phyloP scores from a whole-genome alignment of 2,888 invertebrate species.

The Oscheius sp. region DNA sequence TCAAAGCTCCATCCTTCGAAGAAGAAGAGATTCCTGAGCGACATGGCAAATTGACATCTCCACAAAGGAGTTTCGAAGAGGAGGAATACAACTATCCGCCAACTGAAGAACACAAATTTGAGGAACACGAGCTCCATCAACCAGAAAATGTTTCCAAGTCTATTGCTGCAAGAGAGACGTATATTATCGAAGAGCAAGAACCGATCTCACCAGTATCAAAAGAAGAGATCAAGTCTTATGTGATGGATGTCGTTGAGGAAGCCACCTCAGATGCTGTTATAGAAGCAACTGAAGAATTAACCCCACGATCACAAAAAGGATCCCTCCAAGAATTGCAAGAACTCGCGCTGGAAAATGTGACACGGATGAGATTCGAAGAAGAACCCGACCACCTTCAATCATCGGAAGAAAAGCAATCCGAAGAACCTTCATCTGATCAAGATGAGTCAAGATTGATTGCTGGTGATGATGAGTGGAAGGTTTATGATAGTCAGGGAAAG shows the following conservation, averaged over 20 bases:
- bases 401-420: slow-evolving; percentile 26
- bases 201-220: slow-evolving; percentile 33
- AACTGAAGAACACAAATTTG: no score
- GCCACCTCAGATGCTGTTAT: slow-evolving; percentile 17
- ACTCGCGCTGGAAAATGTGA: slow-evolving; percentile 23
- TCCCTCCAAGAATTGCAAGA: slow-evolving; percentile 13
- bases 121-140: no score
- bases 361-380: slow-evolving; percentile 4
- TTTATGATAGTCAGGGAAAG: slow-evolving; percentile 41
- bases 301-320: slow-evolving; percentile 3
- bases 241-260: slow-evolving; percentile 18
- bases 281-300: slow-evolving; percentile 5
- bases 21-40: no score
- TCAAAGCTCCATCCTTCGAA: no score
- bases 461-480: slow-evolving; percentile 47
- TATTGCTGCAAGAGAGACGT: no score
- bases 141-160: no score
- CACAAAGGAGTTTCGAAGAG: no score
- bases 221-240: slow-evolving; percentile 28
- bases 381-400: slow-evolving; percentile 16
- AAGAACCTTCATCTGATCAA: slow-evolving; percentile 28
- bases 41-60: no score
- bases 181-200: slow-evolving; percentile 23
- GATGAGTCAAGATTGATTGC: slow-evolving; percentile 40
- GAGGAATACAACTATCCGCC: no score